phyloP scores from a whole-genome alignment of 2,113 vertebrate genomes.

The Passer domesticus region DNA sequence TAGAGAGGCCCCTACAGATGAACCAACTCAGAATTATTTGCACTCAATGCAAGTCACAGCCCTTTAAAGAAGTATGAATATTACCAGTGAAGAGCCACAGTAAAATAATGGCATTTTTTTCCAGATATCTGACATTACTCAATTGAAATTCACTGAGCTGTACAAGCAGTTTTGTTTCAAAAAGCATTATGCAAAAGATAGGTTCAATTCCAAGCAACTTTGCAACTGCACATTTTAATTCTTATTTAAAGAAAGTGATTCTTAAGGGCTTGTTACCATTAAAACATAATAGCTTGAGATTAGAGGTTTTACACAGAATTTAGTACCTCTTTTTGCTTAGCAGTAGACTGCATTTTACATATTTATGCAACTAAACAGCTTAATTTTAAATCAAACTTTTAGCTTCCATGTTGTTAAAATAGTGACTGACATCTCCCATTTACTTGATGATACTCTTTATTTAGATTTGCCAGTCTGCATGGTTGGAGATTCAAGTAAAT shows the following conservation, averaged over 20 bases:
- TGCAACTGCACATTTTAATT: neutral
- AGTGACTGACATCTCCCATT: neutral
- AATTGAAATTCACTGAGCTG: neutral
- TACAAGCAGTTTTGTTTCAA: neutral
- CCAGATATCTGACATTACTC: neutral
- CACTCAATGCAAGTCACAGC: neutral
- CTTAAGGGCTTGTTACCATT: neutral
- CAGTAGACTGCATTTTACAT: neutral
- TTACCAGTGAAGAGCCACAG: neutral
- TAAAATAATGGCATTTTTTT: rapidly evolving
- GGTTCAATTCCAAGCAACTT: neutral
- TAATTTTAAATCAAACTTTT: neutral
- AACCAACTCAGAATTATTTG: neutral
- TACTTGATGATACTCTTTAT: neutral
- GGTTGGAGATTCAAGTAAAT: neutral
- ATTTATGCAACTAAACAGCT: conserved; percentile 22
- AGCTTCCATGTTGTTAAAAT: neutral
- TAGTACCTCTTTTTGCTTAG: neutral
- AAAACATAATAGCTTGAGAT: neutral
- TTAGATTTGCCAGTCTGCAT: neutral
- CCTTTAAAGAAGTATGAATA: neutral
- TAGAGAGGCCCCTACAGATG: neutral
- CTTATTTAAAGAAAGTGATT: conserved; percentile 7
- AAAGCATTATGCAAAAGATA: neutral
- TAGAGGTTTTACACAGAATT: neutral